Evolutionary conservation across 2,888 invertebrate species (phyloP), one percentile per base, ranked within the genome.

Genomic region (Pandemis heparana): DNA sequence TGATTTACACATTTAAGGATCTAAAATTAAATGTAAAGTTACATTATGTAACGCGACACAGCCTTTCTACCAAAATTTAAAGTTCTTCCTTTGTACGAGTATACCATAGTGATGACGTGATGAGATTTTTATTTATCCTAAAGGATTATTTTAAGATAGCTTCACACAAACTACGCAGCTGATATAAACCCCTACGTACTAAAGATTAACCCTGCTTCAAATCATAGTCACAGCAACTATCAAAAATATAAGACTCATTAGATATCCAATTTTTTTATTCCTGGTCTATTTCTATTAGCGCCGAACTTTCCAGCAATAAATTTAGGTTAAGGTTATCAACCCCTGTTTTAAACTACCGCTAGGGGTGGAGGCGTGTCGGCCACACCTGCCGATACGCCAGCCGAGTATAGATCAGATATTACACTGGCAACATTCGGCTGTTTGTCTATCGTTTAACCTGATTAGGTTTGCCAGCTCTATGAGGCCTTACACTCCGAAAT

Each of bases 311-410:
- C 0, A 60, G 38, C n/a, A 60, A 51, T n/a, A 14, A 39, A 71
- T 60, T 63, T 43, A 48, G 64, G 46, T 59, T 38, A 71, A 60
- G 56, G 39, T 48, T 38, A 65, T 48, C 48, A 18, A 71, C 65
- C 65, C 62, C 67, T 14, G 14, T 43, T 67, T 71, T 53, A 23
- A 71, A 60, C n/a, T 1, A 8, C 46, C 43, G 39, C 18, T 39
- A 62, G 53, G 71, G 66, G 61, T 62, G 23, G 5, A 23, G 64
- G 71, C 16, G 53, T 38, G 53, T 61, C 41, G 46, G 46, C 63
- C 72, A 59, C 72, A 72, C 72, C 72, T 72, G 67, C 14, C 43
- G 32, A 51, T 66, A 61, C 6, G 68, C 9, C 10, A 32, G 23
- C 53, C 43, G 59, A 18, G 53, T 53, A 43, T 41, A 62, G 67